Conservation (phyloP, 2,797 vertebrate genomes). For the Ispidina picta region DNA sequence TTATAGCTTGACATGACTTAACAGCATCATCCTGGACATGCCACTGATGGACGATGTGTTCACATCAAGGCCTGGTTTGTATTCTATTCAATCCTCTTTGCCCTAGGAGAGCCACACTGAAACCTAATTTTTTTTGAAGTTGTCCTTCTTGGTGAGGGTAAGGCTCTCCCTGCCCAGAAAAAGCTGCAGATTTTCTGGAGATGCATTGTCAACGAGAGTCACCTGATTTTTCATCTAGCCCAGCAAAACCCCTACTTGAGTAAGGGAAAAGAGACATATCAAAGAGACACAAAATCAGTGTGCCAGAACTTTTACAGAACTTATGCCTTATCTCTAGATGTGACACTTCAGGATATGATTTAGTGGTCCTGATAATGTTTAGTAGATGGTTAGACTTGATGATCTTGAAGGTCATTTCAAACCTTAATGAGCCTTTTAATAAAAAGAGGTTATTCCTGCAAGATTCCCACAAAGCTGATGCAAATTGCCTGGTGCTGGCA, state of each 20-base stretch:
- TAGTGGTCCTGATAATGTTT: too few relatives aligned
- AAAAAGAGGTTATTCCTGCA: neutral
- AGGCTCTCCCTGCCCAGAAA: neutral
- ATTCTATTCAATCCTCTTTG: neutral
- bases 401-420: too few relatives aligned
- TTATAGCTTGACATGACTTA: neutral
- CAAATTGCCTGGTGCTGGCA: neutral
- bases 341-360: too few relatives aligned
- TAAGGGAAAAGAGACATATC: neutral
- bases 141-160: neutral
- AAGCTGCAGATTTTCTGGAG: neutral
- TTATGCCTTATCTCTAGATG: too few relatives aligned
- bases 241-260: neutral
- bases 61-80: fast-evolving
- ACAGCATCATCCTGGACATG: neutral
- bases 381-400: too few relatives aligned
- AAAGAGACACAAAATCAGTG: neutral
- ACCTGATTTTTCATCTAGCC: neutral
- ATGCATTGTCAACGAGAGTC: neutral
- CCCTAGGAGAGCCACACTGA: neutral
- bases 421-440: neutral
- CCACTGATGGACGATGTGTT: neutral
- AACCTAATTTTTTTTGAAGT: neutral
- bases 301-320: neutral
- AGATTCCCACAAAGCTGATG: neutral